Percentiles rank a stretch among this genome's conserved stretches.
Evolutionary conservation across 2,797 vertebrate species (phyloP).

Genomic region (Oreortyx pictus): DNA sequence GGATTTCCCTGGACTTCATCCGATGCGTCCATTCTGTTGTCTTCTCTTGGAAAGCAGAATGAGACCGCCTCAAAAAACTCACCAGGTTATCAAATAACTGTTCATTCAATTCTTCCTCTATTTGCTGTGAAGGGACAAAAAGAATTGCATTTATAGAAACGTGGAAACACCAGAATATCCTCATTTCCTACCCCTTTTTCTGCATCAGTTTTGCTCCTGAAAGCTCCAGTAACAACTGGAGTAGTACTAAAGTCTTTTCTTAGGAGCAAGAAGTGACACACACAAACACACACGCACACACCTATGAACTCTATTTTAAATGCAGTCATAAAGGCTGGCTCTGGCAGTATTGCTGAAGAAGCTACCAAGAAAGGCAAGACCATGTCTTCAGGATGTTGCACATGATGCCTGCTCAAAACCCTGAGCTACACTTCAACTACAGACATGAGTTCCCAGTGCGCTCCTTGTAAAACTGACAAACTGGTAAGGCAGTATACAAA

Average conservation of each 20-base stretch:
- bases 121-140: slow-evolving; percentile 75
- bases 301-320: not conserved
- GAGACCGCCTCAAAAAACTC: slow-evolving; percentile 86
- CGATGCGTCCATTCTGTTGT: slow-evolving; percentile 83
- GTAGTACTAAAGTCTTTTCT: not conserved
- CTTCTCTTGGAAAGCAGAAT: slow-evolving; percentile 78
- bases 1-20: slow-evolving; percentile 92
- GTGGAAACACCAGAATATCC: not conserved
- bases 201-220: not conserved
- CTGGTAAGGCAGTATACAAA: not conserved
- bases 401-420: not conserved
- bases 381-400: not conserved
- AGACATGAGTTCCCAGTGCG: not conserved
- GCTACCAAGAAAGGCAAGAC: not conserved
- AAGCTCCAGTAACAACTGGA: not conserved
- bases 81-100: slow-evolving; percentile 89
- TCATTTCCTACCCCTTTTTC: not conserved
- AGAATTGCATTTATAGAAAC: slow-evolving; percentile 17
- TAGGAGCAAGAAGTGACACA: not conserved
- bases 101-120: slow-evolving; percentile 93
- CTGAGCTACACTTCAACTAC: not conserved
- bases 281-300: not conserved
- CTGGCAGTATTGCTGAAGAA: not conserved
- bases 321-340: not conserved
- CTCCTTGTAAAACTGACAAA: not conserved